A percentile compares a stretch with the other conserved stretches of the same genome.
Conservation (phyloP, 2,113 vertebrate species). For the Arothron firmamentum region DNA sequence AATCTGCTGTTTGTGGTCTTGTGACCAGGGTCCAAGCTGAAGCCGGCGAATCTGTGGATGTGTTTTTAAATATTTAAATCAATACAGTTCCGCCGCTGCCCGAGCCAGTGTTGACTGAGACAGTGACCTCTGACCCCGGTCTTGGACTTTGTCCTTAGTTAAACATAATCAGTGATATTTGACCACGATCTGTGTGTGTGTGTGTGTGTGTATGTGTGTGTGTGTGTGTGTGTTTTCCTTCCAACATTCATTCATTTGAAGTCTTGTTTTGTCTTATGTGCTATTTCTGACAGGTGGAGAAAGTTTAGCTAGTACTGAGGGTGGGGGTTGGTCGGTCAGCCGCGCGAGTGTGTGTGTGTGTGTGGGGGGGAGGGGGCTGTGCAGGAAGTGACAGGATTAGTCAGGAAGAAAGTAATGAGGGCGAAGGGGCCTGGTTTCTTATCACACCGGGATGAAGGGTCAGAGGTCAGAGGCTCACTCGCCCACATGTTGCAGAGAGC, state of each 20-base stretch:
- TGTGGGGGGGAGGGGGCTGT: conserved; percentile 10
- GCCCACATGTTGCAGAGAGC: conserved; percentile 8
- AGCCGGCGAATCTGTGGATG: conserved; percentile 39
- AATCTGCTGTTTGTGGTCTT: conserved; percentile 57
- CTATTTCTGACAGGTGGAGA: conserved; percentile 20
- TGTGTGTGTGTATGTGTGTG: too few relatives aligned
- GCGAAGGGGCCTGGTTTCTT: conserved; percentile 31
- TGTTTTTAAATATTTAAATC: conserved; percentile 52
- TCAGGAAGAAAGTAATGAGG: conserved; percentile 34
- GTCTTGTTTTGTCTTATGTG: too few relatives aligned
- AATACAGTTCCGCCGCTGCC: conserved; percentile 20
- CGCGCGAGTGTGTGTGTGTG: too few relatives aligned
- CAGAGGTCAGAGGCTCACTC: conserved; percentile 48
- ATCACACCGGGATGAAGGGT: conserved; percentile 35
- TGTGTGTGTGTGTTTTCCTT: too few relatives aligned
- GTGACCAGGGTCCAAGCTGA: conserved; percentile 48
- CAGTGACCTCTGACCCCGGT: conserved; percentile 21
- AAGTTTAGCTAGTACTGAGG: conserved; percentile 11
- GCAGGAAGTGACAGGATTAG: conserved; percentile 41
- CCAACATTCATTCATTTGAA: too few relatives aligned
- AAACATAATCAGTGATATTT: not conserved
- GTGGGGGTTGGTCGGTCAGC: conserved; percentile 29
- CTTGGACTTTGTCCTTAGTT: conserved; percentile 53
- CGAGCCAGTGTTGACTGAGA: conserved; percentile 17
- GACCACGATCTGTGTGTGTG: not conserved